Base-by-base conservation (phyloP, 2,888 invertebrate species). In the Litoditis marina region DNA sequence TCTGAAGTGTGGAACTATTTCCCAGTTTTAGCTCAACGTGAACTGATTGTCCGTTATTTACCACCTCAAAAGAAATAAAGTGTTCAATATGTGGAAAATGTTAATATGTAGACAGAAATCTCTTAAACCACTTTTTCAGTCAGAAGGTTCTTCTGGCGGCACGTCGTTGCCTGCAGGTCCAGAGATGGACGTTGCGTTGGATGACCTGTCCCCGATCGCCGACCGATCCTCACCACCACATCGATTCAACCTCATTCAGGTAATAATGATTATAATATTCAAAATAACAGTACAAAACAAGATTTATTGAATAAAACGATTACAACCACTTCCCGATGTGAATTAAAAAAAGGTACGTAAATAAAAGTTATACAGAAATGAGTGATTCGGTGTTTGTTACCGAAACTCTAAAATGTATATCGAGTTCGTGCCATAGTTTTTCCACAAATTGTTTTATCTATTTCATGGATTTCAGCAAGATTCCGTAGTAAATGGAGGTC, bases 201-300 rank as follows among this genome's bases (percentile, higher is more conserved):
- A 81, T 39, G 80, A 79, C 28, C 63, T 79, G 27, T 76, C 77
- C 0, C 81, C 81, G 8, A 70, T 78, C n/a, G 70, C 69, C 16
- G 76, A 76, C 42, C 47, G 78, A 31, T 60, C 73, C 16, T 70
- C 76, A 5, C 76, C 77, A 19, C 69, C 74, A 22, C 70, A 71
- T 53, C 66, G 77, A n/a, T 61, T 77, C 42, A 76, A 74, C 39
- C 58, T 75, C 11, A 74, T 76, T 52, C 75, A 75, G 62, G 73
- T 73, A 58, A n/a, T 19, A n/a, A n/a, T 57, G n/a, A n/a, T n/a
- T n/a, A n/a, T n/a, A n/a, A n/a, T n/a, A n/a, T n/a, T n/a, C n/a
- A n/a, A n/a, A n/a, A n/a, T n/a, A n/a, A n/a, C n/a, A n/a, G n/a
- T n/a, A n/a, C n/a, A n/a, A n/a, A n/a, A n/a, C n/a, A n/a, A n/a